Percentiles rank a stretch among this genome's conserved stretches.
phyloP scores from a whole-genome alignment of 2,888 invertebrate species.

The Limulus polyphemus region DNA sequence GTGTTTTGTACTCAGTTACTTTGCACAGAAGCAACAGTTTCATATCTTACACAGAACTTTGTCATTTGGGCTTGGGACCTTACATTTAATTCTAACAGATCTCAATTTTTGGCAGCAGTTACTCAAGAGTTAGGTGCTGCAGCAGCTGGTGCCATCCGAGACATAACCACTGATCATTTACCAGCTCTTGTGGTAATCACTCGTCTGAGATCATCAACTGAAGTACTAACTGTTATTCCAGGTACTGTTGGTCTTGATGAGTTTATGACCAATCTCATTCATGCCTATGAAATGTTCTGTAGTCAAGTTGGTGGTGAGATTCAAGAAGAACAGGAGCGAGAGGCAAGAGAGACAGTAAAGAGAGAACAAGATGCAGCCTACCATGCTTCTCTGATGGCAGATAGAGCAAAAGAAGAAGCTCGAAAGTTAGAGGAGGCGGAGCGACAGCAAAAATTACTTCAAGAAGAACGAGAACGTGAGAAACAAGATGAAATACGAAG shows the following conservation, averaged over 20 bases:
- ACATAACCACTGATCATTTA: conserved; percentile 70
- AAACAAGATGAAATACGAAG: conserved; percentile 60
- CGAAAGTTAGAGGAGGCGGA: conserved; percentile 62
- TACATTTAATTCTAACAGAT: conserved; percentile 69
- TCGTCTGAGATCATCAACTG: conserved; percentile 72
- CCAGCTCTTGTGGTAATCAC: conserved; percentile 82
- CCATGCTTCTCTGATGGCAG: conserved; percentile 71
- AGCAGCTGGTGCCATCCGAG: conserved; percentile 69
- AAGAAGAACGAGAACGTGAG: conserved; percentile 51
- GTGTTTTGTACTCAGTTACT: conserved; percentile 93
- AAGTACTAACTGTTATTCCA: conserved; percentile 78
- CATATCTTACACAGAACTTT: conserved; percentile 77
- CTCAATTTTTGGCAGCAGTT: conserved; percentile 60
- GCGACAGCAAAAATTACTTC: conserved; percentile 33
- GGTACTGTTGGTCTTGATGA: conserved; percentile 83
- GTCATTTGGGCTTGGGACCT: conserved; percentile 96
- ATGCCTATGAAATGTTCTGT: conserved; percentile 68
- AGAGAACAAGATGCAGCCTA: conserved; percentile 89
- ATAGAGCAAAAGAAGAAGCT: conserved; percentile 58
- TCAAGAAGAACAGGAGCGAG: conserved; percentile 71
- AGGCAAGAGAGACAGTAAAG: conserved; percentile 76
- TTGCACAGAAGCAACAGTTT: conserved; percentile 79
- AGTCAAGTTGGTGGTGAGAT: conserved; percentile 65
- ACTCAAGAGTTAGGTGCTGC: conserved; percentile 63
- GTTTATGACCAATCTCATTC: conserved; percentile 69